Evolutionary conservation across 1,140 invertebrate genomes (phyloP).

Genomic region (Sinonovacula constricta): DNA sequence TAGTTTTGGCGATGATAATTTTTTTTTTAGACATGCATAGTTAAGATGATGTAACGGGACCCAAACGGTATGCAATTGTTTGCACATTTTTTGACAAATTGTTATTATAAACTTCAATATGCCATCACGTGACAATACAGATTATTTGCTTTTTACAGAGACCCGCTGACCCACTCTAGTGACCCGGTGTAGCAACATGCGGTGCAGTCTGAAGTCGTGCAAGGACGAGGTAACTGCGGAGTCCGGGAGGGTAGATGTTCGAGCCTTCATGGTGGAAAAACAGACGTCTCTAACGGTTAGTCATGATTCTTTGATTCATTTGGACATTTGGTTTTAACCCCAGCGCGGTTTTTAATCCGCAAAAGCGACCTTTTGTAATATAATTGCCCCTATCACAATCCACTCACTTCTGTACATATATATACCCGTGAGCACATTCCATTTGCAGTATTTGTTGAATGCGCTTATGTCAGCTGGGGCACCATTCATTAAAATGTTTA

Average conservation of each 20-base stretch:
- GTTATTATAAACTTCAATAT: too few species aligned
- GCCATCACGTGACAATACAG: too few species aligned
- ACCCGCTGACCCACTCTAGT: too few species aligned
- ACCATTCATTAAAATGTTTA: background rate
- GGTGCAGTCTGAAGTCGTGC: constrained; percentile 4
- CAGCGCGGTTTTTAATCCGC: background rate
- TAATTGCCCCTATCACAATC: background rate
- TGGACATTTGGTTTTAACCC: background rate
- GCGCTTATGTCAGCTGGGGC: background rate
- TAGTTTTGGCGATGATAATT: too few species aligned
- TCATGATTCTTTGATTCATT: too few species aligned
- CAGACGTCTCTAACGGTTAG: constrained; percentile 6
- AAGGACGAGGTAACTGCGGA: background rate
- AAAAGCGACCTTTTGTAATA: background rate
- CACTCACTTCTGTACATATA: background rate
- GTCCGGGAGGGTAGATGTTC: constrained; percentile 20
- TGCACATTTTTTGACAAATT: too few species aligned
- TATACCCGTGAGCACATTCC: background rate
- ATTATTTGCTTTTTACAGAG: too few species aligned
- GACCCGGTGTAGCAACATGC: too few species aligned
- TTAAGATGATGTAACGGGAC: too few species aligned
- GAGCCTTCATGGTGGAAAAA: constrained; percentile 27
- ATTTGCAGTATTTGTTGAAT: background rate
- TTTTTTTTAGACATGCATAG: too few species aligned
- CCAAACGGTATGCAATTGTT: too few species aligned